Conservation (phyloP, 2,797 vertebrate species). For the Psittacula echo region DNA sequence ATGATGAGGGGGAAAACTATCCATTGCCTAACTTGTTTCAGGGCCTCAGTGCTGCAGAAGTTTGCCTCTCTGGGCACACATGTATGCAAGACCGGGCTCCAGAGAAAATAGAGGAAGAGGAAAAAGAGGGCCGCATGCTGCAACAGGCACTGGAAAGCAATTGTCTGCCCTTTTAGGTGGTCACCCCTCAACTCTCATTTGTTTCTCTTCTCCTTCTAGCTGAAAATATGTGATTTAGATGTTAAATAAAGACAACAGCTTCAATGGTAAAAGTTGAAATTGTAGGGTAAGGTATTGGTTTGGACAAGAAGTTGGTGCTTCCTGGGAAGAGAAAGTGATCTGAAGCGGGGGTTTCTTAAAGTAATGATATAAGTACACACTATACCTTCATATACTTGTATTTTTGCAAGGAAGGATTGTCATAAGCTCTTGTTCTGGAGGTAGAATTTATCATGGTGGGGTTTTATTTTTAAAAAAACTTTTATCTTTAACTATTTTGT, state of each 20-base stretch:
- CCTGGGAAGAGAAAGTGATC: neutral
- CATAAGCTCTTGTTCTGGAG: neutral
- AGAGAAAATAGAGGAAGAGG: neutral
- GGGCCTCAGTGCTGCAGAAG: neutral
- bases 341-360: neutral
- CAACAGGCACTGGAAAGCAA: neutral
- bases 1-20: neutral
- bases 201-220: neutral
- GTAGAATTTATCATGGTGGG: neutral
- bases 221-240: neutral
- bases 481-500: neutral
- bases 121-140: neutral
- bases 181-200: neutral
- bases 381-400: neutral
- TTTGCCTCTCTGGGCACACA: neutral
- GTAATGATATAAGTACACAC: neutral
- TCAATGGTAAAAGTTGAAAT: neutral
- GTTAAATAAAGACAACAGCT: neutral
- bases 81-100: fast-evolving
- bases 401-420: neutral
- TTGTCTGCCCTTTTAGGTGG: neutral
- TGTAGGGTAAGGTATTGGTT: neutral
- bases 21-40: neutral
- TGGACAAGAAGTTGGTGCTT: neutral
- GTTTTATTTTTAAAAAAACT: neutral